Conservation (phyloP, 2,113 vertebrate species). For the Camarhynchus parvulus region DNA sequence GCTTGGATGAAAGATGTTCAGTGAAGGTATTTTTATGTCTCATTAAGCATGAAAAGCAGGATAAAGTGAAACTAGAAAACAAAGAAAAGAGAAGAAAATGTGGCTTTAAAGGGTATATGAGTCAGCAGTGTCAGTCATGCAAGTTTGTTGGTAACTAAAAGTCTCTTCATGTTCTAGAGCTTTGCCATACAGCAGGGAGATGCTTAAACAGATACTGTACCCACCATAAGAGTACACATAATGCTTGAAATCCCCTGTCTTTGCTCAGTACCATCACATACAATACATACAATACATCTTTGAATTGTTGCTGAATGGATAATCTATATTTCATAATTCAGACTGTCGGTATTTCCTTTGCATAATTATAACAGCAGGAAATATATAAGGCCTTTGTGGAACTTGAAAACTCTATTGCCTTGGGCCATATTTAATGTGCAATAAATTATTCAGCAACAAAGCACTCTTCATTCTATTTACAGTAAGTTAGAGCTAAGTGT, state of each 20-base stretch:
- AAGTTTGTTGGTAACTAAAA: not conserved
- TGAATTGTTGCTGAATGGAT: conserved; percentile 56
- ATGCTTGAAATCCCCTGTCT: conserved; percentile 1
- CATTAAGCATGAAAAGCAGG: conserved; percentile 17
- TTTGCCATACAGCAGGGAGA: not conserved
- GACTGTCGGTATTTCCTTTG: conserved; percentile 72
- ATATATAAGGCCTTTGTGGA: conserved; percentile 64
- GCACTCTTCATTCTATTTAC: conserved; percentile 72
- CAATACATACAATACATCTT: not conserved
- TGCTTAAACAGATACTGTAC: not conserved
- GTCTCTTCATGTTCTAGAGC: not conserved
- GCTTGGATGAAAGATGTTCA: not conserved
- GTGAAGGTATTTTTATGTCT: not conserved
- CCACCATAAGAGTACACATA: not conserved
- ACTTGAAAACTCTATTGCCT: conserved; percentile 65
- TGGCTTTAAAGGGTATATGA: not conserved
- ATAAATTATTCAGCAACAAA: conserved; percentile 79
- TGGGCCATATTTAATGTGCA: conserved; percentile 66
- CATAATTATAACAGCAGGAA: conserved; percentile 62
- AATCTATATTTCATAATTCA: conserved; percentile 74
- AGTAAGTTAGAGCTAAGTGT: conserved; percentile 61
- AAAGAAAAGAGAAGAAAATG: not conserved
- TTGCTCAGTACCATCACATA: not conserved
- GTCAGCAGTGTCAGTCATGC: not conserved
- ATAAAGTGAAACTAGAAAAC: conserved; percentile 3